Conservation (phyloP, 2,888 invertebrate genomes). For the Podabrus alpinus region DNA sequence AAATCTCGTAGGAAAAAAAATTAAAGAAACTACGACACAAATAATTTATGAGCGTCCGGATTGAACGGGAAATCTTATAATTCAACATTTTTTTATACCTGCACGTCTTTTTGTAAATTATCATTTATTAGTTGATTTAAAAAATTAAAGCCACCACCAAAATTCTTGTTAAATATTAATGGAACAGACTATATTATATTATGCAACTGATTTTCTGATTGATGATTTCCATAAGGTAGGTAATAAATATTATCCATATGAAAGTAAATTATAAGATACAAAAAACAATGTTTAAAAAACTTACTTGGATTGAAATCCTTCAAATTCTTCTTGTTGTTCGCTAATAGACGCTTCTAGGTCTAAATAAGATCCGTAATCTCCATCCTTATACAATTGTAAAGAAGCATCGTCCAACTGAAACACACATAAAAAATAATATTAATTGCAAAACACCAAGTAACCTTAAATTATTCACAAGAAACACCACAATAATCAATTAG, state of each 20-base stretch:
- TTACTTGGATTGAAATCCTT: constrained; percentile 93
- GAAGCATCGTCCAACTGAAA: constrained; percentile 96
- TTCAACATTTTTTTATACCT: too few relatives aligned
- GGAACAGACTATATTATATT: too few relatives aligned
- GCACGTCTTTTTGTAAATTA: too few relatives aligned
- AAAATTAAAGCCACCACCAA: too few relatives aligned
- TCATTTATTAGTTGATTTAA: too few relatives aligned
- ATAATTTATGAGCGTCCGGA: too few relatives aligned
- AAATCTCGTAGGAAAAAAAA: too few relatives aligned
- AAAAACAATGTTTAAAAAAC: constrained; percentile 46
- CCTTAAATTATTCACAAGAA: constrained; percentile 12
- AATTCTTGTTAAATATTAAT: too few relatives aligned
- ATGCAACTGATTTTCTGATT: background rate
- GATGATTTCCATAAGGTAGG: background rate
- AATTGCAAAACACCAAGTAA: background rate
- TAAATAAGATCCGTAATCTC: constrained; percentile 95
- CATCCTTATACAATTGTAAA: constrained; percentile 94
- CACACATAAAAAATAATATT: constrained; percentile 35
- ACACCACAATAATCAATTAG: constrained; percentile 19
- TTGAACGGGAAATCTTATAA: too few relatives aligned
- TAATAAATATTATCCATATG: background rate
- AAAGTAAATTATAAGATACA: background rate
- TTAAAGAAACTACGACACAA: too few relatives aligned
- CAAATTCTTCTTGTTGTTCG: constrained; percentile 97
- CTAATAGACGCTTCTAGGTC: constrained; percentile 95